phyloP scores from a whole-genome alignment of 1,140 invertebrate species.

The Tetramorium simillimum region DNA sequence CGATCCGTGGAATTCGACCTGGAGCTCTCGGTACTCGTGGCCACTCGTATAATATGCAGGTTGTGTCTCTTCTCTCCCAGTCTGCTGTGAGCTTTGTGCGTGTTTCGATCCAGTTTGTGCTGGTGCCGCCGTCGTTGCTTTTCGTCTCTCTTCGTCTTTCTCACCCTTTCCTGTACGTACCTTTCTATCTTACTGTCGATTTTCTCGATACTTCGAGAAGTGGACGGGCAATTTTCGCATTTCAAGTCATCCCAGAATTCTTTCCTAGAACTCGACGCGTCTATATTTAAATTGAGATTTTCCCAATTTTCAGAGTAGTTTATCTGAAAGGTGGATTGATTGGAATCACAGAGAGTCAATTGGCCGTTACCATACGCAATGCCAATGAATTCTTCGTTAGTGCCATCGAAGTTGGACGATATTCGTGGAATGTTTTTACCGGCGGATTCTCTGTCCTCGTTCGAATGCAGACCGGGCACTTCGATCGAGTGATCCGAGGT shows the following conservation, averaged over 20 bases:
- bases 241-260: conserved; percentile 83
- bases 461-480: conserved; percentile 49
- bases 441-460: conserved; percentile 15
- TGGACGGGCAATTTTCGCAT: conserved; percentile 82
- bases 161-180: conserved; percentile 73
- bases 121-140: conserved; percentile 76
- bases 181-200: conserved; percentile 77
- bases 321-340: conserved; percentile 81
- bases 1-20: conserved; percentile 83
- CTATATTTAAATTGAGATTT: conserved; percentile 82
- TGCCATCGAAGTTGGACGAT: conserved; percentile 80
- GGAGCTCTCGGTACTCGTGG: conserved; percentile 81
- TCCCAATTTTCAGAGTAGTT: conserved; percentile 85
- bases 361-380: conserved; percentile 83
- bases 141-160: conserved; percentile 71
- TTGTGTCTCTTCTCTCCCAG: conserved; percentile 29
- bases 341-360: conserved; percentile 81
- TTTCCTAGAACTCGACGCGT: conserved; percentile 75
- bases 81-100: conserved; percentile 43
- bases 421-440: conserved; percentile 76
- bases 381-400: conserved; percentile 82
- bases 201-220: conserved; percentile 77
- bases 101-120: conserved; percentile 76
- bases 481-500: conserved; percentile 67
- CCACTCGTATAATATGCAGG: conserved; percentile 36